Evolutionary conservation across 2,797 vertebrate genomes (phyloP), one percentile per base, ranked within the genome.

Genomic region (Eupleurogrammus muticus): DNA sequence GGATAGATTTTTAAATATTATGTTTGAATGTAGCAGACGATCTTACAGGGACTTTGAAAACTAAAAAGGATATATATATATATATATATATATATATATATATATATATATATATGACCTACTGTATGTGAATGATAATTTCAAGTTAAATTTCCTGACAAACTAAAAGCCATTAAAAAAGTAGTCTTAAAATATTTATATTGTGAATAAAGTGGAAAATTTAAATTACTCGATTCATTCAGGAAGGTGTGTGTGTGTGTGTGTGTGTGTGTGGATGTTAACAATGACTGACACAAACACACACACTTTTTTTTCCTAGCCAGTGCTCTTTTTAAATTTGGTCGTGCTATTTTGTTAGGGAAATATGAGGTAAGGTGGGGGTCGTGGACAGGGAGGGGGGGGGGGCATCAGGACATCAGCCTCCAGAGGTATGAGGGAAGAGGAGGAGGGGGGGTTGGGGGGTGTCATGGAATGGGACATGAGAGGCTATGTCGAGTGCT

Each of bases 281-380:
- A 47, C 20, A 53, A 36, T 47, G 44, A 23, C 11, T 19, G 16
- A 40, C 70, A 60, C 67, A 71, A 61, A 72, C 3, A 47, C 58
- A 42, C 20, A 66, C 44, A 69, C 44, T 35, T 24, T 44, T 38
- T 46, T 48, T 17, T 62, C 52, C 67, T 20, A 73, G 69, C 77
- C 80, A 82, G 87, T 90, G 89, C 89, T 92, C 82, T 87, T 83
- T 44, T 81, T 86, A 79, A 87, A 92, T 94, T 91, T 95, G 94
- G 93, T 94, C 86, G 79, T 95, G 94, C 93, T 92, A 85, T 90
- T 88, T 90, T 87, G 80, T 83, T 83, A 89, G 89, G 79, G 85
- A 68, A 51, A 81, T 68, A 65, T 85, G 88, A 84, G 87, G 84
- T 88, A 87, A 88, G 87, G 67, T 42, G 71, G 52, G 68, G 28